A percentile compares a stretch with the other conserved stretches of the same genome.
Evolutionary conservation across 2,113 vertebrate genomes (phyloP).

Genomic region (Vicugna pacos): DNA sequence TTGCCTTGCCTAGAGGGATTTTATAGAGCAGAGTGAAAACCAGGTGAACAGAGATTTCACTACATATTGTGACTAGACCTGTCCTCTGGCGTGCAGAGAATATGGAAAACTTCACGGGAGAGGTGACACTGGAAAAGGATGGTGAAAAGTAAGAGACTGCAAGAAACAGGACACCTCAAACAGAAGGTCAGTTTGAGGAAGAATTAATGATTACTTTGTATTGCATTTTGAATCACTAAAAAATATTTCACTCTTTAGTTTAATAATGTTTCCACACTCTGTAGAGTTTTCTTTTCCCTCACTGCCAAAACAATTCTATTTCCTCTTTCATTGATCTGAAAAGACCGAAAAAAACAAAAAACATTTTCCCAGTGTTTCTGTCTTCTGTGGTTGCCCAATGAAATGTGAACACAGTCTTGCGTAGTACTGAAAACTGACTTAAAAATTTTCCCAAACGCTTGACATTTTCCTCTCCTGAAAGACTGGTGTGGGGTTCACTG

Average conservation of each 20-base stretch:
- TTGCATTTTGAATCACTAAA: background rate
- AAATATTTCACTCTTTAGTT: background rate
- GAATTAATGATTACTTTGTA: background rate
- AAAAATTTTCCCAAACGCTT: background rate
- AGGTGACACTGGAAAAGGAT: background rate
- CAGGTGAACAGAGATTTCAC: background rate
- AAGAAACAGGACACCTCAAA: background rate
- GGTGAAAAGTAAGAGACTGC: background rate
- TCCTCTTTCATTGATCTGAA: constrained; percentile 39
- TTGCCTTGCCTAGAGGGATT: background rate
- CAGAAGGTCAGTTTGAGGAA: background rate
- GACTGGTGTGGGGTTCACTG: background rate
- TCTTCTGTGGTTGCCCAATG: background rate
- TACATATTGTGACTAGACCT: background rate
- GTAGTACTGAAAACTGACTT: background rate
- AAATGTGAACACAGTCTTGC: background rate
- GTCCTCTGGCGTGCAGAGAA: background rate
- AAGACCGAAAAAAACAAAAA: background rate
- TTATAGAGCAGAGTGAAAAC: background rate
- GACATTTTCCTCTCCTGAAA: background rate
- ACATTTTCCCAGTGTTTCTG: background rate
- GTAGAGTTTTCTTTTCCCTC: background rate
- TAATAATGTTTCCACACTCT: background rate
- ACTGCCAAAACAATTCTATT: background rate
- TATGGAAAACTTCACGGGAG: background rate